Conservation (phyloP, 2,113 vertebrate genomes). For the Rattus rattus region DNA sequence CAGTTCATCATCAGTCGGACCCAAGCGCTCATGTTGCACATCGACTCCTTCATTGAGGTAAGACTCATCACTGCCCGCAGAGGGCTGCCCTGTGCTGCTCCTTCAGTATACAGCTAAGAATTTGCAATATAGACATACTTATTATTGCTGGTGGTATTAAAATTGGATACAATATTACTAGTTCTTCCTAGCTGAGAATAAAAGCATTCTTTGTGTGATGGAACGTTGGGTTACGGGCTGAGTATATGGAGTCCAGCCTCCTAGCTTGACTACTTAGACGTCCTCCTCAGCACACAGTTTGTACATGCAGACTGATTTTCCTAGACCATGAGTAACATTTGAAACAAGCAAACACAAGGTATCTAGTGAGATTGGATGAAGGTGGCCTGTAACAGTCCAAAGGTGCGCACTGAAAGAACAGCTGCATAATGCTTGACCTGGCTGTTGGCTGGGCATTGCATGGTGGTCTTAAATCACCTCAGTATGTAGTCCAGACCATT, state of each 20-base stretch:
- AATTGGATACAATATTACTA: background rate
- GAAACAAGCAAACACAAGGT: background rate
- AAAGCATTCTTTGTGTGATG: background rate
- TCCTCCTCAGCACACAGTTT: background rate
- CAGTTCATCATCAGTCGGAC: constrained; percentile 99
- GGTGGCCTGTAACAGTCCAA: background rate
- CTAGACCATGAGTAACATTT: background rate
- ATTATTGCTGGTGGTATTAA: constrained; percentile 12
- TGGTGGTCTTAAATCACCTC: background rate
- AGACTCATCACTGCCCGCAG: background rate
- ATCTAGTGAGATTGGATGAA: background rate
- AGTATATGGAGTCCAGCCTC: background rate
- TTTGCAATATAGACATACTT: background rate
- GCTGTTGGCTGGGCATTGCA: background rate
- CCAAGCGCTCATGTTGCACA: constrained; percentile 98
- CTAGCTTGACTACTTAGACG: background rate
- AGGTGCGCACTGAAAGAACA: background rate
- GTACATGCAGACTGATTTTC: background rate
- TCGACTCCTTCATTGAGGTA: constrained; percentile 98
- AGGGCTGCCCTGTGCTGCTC: background rate
- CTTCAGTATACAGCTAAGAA: background rate
- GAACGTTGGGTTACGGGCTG: background rate
- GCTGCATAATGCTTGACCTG: background rate
- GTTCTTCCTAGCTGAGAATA: background rate
- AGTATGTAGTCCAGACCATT: background rate